Evolutionary conservation across 1,140 invertebrate genomes (phyloP).

Genomic region (Drosophila bocqueti): DNA sequence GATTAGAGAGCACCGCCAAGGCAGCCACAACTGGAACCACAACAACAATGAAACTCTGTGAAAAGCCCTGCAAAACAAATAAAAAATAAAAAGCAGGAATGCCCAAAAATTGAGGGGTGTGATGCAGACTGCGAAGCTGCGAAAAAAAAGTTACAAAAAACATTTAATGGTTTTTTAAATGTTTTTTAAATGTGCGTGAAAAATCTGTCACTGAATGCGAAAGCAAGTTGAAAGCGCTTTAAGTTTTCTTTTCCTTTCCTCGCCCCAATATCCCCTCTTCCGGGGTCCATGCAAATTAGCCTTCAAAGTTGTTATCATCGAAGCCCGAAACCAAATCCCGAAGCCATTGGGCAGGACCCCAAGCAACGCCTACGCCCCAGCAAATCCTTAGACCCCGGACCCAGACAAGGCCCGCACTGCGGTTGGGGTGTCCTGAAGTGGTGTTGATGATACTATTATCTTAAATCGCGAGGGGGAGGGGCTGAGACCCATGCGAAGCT

Average conservation of each 20-base stretch:
- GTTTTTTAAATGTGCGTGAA: conserved; percentile 84
- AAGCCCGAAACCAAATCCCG: conserved; percentile 48
- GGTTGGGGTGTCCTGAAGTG: conserved; percentile 38
- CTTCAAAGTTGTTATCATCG: conserved; percentile 69
- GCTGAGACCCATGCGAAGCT: conserved; percentile 58
- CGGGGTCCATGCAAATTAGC: conserved; percentile 74
- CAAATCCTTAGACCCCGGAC: conserved; percentile 58
- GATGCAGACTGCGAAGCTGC: conserved; percentile 41
- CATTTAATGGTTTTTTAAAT: conserved; percentile 85
- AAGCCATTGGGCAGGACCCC: conserved; percentile 49
- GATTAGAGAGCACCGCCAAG: conserved; percentile 75
- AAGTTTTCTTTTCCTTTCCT: conserved; percentile 52
- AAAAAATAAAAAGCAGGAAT: conserved; percentile 52
- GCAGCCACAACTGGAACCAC: conserved; percentile 35
- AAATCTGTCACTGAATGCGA: conserved; percentile 62
- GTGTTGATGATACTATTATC: conserved; percentile 85
- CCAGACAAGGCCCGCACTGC: conserved; percentile 35
- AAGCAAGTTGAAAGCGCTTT: conserved; percentile 55
- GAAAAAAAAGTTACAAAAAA: conserved; percentile 56
- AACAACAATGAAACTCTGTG: conserved; percentile 49
- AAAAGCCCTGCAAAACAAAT: conserved; percentile 54
- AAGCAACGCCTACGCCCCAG: conserved; percentile 64
- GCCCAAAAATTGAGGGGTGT: conserved; percentile 52
- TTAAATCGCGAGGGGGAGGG: conserved; percentile 68
- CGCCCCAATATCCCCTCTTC: conserved; percentile 8